These are phyloP conservation scores for Hyperopisus bebe DNA, from an alignment of 2,113 vertebrate species.

Conservation along the genomic window DNA sequence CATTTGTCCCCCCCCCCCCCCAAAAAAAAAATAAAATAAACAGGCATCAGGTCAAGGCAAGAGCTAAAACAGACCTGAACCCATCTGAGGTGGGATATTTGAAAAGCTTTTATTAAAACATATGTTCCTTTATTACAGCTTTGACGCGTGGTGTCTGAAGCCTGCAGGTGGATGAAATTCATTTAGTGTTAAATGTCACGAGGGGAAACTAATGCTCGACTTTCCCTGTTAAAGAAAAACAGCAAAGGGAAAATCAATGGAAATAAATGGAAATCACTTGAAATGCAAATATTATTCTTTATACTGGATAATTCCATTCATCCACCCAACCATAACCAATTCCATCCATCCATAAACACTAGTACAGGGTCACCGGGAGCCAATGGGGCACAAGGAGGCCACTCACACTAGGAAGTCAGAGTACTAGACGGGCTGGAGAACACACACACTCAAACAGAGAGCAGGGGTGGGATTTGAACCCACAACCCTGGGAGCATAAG, in stretches of 20 bases:
- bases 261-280: neutral
- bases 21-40: neutral
- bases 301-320: constrained; percentile 1
- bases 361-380: neutral
- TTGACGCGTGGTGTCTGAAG: neutral
- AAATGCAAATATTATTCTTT: constrained; percentile 1
- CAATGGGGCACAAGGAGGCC: neutral
- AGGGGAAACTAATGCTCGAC: neutral
- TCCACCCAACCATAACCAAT: neutral
- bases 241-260: neutral
- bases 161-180: neutral
- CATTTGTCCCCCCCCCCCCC: neutral
- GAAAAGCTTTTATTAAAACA: neutral
- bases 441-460: neutral
- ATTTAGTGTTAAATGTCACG: neutral
- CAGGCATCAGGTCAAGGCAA: neutral
- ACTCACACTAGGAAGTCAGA: neutral
- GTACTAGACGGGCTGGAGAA: neutral
- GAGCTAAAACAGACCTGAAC: neutral
- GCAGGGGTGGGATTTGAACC: neutral
- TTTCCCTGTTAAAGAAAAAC: neutral
- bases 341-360: neutral
- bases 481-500: neutral
- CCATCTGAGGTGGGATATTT: neutral
- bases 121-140: neutral